phyloP scores from a whole-genome alignment of 2,797 vertebrate genomes.

The Erithacus rubecula region DNA sequence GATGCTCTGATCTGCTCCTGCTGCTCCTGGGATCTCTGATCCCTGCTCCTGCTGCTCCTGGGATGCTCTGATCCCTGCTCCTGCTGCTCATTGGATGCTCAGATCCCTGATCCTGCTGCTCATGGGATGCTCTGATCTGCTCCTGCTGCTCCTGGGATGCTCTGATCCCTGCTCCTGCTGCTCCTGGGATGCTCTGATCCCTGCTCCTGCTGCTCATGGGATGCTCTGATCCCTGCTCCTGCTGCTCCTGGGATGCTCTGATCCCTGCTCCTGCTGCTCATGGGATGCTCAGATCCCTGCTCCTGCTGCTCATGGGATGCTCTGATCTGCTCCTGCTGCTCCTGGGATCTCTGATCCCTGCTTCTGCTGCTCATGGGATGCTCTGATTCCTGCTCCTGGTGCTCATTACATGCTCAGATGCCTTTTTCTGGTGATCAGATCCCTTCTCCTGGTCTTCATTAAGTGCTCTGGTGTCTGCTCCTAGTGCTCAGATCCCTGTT shows the following conservation, averaged over 20 bases:
- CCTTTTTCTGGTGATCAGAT: background rate
- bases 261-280: background rate
- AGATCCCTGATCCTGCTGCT: background rate
- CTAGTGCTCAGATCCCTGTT: too few species aligned
- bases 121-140: too few species aligned
- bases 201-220: too few species aligned
- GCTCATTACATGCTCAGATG: background rate
- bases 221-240: background rate
- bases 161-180: background rate
- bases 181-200: background rate
- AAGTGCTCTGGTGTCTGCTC: too few species aligned
- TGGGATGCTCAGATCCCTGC: too few species aligned
- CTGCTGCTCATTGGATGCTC: fast-evolving
- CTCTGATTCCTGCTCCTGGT: background rate
- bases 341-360: too few species aligned
- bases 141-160: too few species aligned
- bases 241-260: fast-evolving
- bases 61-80: background rate
- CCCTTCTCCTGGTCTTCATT: too few species aligned
- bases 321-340: background rate
- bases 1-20: background rate
- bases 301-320: background rate
- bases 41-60: background rate
- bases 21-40: too few species aligned
- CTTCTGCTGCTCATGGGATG: background rate